Evolutionary conservation across 2,888 invertebrate species (phyloP), one percentile per base, ranked within the genome.

Genomic region (Luffia ferchaultella): DNA sequence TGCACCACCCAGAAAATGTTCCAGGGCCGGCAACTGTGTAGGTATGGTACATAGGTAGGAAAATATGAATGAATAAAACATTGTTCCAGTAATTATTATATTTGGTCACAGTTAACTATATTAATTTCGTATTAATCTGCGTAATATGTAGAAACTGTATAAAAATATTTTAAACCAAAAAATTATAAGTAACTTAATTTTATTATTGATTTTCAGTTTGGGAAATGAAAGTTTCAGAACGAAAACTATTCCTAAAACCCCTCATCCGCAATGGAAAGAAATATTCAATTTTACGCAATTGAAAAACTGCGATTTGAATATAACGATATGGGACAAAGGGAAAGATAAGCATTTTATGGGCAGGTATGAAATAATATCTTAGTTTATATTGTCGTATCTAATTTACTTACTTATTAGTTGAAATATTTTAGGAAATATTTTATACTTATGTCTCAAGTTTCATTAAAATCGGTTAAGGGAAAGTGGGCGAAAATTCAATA

Each of bases 341-440:
- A 76, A 69, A 56, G 69, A 71, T 57, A 79, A 73, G 57, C 75
- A 68, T 54, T 73, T 73, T 51, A 77, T 80, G 78, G 80, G 82
- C 58, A 77, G 76, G 82, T 80, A 52, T 41, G 30, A 46, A 2
- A 45, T 45, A 45, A 12, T 15, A 7, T 43, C 5, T 43, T 7
- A 16, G 15, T 43, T n/a, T 43, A 43, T n/a, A 30, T 30, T 30
- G 30, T 30, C 30, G n/a, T n/a, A 30, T 30, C 30, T 30, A 30
- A 7, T 30, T 3, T 12, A 3, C 3, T 12, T 12, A 30, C 3
- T 12, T 7, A 30, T 30, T 30, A 30, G 5, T 30, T n/a, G n/a
- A 30, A 30, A 30, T 30, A 30, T 30, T 30, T 30, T 30, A 7
- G 12, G 12, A 30, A 30, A 30, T 30, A 30, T 3, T 30, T 30